phyloP scores from a whole-genome alignment of 2,113 vertebrate species.

The Saccopteryx bilineata region DNA sequence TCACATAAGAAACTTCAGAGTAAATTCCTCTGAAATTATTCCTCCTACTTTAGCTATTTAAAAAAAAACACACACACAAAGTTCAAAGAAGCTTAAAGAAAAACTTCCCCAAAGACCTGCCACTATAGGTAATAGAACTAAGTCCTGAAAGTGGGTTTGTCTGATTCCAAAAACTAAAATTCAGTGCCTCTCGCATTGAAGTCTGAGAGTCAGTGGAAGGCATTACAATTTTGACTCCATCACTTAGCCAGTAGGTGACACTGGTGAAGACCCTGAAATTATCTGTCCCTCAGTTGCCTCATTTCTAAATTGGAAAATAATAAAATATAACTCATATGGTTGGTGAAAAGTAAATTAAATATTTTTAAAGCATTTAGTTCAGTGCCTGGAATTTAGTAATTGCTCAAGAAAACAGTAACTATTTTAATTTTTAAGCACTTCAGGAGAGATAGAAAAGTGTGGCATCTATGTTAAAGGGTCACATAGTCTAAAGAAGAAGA shows the following conservation, averaged over 20 bases:
- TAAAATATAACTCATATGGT: background rate
- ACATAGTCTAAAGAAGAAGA: background rate
- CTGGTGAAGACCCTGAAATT: background rate
- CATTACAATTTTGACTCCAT: background rate
- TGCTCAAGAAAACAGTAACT: background rate
- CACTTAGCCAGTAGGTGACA: background rate
- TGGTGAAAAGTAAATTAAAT: background rate
- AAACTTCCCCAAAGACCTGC: background rate
- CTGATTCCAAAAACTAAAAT: background rate
- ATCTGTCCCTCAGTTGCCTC: background rate
- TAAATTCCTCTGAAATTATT: background rate
- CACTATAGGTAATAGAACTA: background rate
- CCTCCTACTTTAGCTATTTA: background rate
- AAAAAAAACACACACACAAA: background rate
- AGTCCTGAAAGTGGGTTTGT: background rate
- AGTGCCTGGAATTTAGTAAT: background rate
- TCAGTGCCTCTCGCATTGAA: too few relatives aligned
- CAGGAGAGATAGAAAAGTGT: background rate
- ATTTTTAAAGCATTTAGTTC: background rate
- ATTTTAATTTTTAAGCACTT: background rate
- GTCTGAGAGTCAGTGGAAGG: background rate
- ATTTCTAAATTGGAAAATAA: background rate
- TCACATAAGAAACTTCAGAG: background rate
- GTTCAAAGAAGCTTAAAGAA: background rate
- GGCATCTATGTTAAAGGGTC: background rate